Conservation (phyloP, 2,888 invertebrate species). For the Lithophane socia region DNA sequence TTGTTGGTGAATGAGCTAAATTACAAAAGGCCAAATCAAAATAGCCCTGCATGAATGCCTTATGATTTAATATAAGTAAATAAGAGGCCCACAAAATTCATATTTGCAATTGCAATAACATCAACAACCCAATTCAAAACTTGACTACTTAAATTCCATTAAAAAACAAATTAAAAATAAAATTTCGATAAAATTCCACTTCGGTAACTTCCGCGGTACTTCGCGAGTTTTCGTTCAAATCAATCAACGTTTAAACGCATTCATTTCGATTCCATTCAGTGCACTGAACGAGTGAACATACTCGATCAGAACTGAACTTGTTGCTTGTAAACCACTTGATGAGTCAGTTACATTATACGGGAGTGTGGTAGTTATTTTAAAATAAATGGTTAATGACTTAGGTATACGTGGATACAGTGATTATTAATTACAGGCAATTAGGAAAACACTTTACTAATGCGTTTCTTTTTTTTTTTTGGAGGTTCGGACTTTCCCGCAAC, state of each 20-base stretch:
- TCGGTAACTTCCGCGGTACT: constrained; percentile 25
- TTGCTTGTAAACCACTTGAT: constrained; percentile 33
- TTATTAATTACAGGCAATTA: too few relatives aligned
- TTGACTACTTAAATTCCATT: neutral
- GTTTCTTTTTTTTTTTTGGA: too few relatives aligned
- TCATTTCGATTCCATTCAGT: constrained; percentile 23
- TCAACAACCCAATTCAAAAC: neutral
- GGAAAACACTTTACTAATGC: too few relatives aligned
- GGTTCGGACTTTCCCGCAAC: too few relatives aligned
- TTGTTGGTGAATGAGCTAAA: neutral
- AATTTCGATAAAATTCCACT: constrained; percentile 7
- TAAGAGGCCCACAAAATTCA: neutral
- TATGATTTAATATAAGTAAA: too few relatives aligned
- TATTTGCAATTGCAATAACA: neutral
- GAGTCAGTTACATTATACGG: neutral
- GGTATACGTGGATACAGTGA: too few relatives aligned
- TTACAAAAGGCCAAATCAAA: neutral
- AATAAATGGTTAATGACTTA: neutral
- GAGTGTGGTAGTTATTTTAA: neutral
- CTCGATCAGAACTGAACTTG: constrained; percentile 34
- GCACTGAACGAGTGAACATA: constrained; percentile 29
- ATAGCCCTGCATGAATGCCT: too few relatives aligned
- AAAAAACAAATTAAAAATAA: constrained; percentile 6
- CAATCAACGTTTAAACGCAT: constrained; percentile 39
- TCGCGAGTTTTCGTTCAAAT: constrained; percentile 41